Conservation (phyloP, 2,797 vertebrate genomes). For the Poeciliopsis infans region DNA sequence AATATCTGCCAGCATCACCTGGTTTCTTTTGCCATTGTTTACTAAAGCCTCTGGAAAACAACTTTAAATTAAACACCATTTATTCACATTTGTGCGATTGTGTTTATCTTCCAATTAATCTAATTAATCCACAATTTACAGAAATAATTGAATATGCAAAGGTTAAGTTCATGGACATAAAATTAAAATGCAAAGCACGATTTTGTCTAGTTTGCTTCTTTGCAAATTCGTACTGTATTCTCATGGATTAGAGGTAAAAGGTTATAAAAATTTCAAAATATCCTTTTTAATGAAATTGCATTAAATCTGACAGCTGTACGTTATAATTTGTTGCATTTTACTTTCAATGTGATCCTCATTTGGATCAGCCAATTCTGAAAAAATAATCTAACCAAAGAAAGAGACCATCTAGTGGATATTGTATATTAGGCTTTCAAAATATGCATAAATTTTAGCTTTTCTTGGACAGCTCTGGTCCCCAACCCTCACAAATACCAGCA, state of each 20-base stretch:
- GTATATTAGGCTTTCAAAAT: background rate
- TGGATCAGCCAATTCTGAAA: background rate
- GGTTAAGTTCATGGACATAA: background rate
- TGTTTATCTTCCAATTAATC: background rate
- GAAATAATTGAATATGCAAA: background rate
- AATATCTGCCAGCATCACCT: background rate
- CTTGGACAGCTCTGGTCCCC: background rate
- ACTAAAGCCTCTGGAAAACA: background rate
- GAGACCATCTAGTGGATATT: background rate
- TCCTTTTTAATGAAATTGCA: background rate
- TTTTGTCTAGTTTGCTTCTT: background rate
- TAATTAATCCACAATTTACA: background rate
- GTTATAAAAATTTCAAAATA: background rate
- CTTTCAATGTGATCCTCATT: background rate
- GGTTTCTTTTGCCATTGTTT: background rate
- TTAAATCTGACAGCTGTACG: background rate
- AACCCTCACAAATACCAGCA: background rate
- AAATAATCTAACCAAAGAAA: background rate
- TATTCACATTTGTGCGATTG: background rate
- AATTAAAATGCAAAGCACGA: background rate
- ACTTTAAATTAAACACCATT: background rate
- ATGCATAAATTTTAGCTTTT: too few relatives aligned
- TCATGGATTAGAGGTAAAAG: constrained; percentile 1
- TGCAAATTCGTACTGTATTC: background rate
- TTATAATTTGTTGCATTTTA: background rate